phyloP scores from a whole-genome alignment of 2,888 invertebrate genomes.

The Mesorhabditis spiculigera region DNA sequence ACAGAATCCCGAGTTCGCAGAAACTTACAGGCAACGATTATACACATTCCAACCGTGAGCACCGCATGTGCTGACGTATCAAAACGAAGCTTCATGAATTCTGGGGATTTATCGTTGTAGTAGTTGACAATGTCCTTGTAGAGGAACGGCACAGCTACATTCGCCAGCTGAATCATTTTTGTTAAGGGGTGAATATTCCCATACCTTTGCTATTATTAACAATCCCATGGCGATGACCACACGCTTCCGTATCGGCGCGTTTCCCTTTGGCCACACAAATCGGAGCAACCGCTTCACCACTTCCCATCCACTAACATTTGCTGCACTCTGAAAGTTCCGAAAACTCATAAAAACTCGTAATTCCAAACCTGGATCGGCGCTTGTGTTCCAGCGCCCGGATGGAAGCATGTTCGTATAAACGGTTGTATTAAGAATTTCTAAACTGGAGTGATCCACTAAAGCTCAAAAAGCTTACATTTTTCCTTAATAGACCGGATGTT shows the following conservation, averaged over 20 bases:
- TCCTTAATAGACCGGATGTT: neutral
- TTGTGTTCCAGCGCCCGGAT: conserved; percentile 37
- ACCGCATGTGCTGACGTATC: conserved; percentile 40
- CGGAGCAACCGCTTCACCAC: conserved; percentile 35
- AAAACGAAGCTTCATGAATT: conserved; percentile 38
- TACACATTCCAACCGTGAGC: conserved; percentile 45
- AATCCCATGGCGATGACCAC: conserved; percentile 74
- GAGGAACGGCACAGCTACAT: conserved; percentile 87
- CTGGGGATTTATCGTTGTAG: conserved; percentile 67
- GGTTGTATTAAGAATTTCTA: conserved; percentile 9
- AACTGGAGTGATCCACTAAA: neutral
- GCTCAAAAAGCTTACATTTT: neutral
- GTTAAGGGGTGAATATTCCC: neutral
- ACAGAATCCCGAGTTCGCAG: neutral
- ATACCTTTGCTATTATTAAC: conserved; percentile 63
- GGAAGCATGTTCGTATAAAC: conserved; percentile 29
- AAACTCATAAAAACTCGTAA: neutral
- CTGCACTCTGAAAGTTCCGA: conserved; percentile 20
- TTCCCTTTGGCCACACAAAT: conserved; percentile 68
- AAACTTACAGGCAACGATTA: conserved; percentile 54
- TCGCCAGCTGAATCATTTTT: conserved; percentile 69
- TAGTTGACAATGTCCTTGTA: conserved; percentile 90
- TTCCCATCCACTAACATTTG: conserved; percentile 34
- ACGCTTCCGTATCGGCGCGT: conserved; percentile 72
- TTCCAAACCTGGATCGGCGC: conserved; percentile 28